Base-by-base conservation (phyloP, 2,113 vertebrate genomes). In the Hipposideros armiger region DNA sequence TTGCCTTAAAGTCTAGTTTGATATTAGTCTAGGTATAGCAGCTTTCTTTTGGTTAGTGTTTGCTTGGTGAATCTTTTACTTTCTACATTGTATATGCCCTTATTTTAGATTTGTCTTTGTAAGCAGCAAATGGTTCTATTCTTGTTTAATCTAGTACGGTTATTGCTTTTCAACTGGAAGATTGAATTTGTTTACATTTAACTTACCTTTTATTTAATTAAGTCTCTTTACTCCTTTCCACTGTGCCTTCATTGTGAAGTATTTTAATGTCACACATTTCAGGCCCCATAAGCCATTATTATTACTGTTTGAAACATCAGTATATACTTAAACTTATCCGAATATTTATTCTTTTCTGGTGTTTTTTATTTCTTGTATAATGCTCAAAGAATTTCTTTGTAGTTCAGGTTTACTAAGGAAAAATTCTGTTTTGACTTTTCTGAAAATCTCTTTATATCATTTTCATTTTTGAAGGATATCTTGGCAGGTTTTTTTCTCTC, bases 251-350 rank as follows among this genome's bases (percentile, higher is more conserved):
- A 17, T 86, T 16, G 20, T 87, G 30, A 81, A 47, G 36, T 87
- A 91, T 83, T 92, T 77, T 83, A 64, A 88, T 93, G 84, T 24
- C 16, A 93, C 24, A 20, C 9, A n/a, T 77, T 92, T 93, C 74
- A 67, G 82, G n/a, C 32, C 42, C 22, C 47, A 15, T 47, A 58
- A 73, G 19, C 19, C 58, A 72, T 42, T 87, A 9, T 22, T 66
- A 74, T 26, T 50, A 85, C 17, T 77, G 45, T 92, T 54, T 70
- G 16, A 88, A 83, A 66, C 50, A 67, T 72, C 17, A 47, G 4
- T 40, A 40, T 84, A 50, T 90, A 20, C 84, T 89, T 78, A 92
- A 54, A 93, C 14, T 56, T 93, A 72, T 4, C 8, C 28, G 69
- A 45, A 74, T 80, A 17, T 8, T 82, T 87, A 45, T 11, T 82